A percentile compares a stretch with the other conserved stretches of the same genome.
phyloP scores from a whole-genome alignment of 2,888 invertebrate genomes.

The Yponomeuta cagnagella region DNA sequence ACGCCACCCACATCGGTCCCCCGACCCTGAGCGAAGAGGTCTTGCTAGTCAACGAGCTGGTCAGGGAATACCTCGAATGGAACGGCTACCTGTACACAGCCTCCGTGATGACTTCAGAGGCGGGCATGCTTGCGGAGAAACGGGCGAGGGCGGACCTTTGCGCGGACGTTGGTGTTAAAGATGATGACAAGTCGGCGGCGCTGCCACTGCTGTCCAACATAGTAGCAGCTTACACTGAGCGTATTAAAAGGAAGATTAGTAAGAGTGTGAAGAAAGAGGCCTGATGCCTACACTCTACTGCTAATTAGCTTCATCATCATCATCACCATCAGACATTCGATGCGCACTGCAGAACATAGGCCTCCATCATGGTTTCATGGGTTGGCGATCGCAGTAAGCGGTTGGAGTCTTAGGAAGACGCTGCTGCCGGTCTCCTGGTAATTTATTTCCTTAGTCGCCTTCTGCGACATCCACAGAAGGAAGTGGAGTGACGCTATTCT shows the following conservation, averaged over 20 bases:
- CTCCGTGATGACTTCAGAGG: slow-evolving; percentile 70
- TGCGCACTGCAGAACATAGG: too few relatives aligned
- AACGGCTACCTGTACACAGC: slow-evolving; percentile 81
- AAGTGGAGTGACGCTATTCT: too few relatives aligned
- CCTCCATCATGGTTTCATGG: too few relatives aligned
- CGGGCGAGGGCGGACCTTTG: slow-evolving; percentile 47
- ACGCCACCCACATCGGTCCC: slow-evolving; percentile 30
- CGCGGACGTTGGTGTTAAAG: slow-evolving; percentile 65
- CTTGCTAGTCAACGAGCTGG: slow-evolving; percentile 78
- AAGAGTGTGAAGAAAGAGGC: slow-evolving; percentile 37
- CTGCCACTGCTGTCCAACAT: slow-evolving; percentile 72
- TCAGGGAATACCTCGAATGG: slow-evolving; percentile 82
- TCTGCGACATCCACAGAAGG: too few relatives aligned
- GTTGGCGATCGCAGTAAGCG: too few relatives aligned
- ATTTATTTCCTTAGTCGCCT: too few relatives aligned
- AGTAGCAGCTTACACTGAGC: slow-evolving; percentile 70
- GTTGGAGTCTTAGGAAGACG: too few relatives aligned
- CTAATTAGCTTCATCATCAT: neutral
- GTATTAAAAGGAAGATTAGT: slow-evolving; percentile 59
- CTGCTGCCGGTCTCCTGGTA: too few relatives aligned
- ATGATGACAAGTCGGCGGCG: slow-evolving; percentile 67
- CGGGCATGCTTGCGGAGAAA: slow-evolving; percentile 45
- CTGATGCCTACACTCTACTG: neutral
- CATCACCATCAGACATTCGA: too few relatives aligned
- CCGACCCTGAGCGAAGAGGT: slow-evolving; percentile 50